phyloP scores from a whole-genome alignment of 2,113 vertebrate species.

The Mustela nigripes region DNA sequence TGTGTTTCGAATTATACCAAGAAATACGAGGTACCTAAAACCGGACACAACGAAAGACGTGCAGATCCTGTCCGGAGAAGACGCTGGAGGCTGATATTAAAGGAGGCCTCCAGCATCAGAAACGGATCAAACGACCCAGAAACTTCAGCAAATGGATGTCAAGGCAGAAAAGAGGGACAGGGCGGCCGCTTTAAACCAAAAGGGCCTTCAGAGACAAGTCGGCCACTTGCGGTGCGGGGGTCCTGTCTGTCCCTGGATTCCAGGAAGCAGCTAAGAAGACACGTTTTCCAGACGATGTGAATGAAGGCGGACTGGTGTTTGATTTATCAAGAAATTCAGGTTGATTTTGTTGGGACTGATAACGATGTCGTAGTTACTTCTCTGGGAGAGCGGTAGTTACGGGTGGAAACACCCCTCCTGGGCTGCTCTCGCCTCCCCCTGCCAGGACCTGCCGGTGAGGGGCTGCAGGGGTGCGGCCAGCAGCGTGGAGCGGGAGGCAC shows the following conservation, averaged over 20 bases:
- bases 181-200: too few relatives aligned
- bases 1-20: neutral
- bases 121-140: neutral
- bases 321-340: neutral
- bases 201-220: neutral
- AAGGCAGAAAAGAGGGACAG: fast-evolving
- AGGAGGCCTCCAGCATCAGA: too few relatives aligned
- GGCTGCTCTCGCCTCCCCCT: neutral
- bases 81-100: neutral
- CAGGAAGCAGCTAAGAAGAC: too few relatives aligned
- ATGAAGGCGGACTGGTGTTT: neutral
- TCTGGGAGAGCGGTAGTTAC: too few relatives aligned
- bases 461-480: too few relatives aligned
- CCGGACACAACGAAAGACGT: neutral
- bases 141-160: neutral
- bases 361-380: neutral
- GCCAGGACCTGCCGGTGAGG: neutral
- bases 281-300: neutral
- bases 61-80: neutral
- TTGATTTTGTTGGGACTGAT: neutral
- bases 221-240: fast-evolving
- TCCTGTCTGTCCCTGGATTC: neutral
- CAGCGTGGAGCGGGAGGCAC: too few relatives aligned
- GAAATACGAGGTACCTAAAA: fast-evolving
- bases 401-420: neutral